Base-by-base conservation (phyloP, 2,888 invertebrate species). In the Lapara coniferarum region DNA sequence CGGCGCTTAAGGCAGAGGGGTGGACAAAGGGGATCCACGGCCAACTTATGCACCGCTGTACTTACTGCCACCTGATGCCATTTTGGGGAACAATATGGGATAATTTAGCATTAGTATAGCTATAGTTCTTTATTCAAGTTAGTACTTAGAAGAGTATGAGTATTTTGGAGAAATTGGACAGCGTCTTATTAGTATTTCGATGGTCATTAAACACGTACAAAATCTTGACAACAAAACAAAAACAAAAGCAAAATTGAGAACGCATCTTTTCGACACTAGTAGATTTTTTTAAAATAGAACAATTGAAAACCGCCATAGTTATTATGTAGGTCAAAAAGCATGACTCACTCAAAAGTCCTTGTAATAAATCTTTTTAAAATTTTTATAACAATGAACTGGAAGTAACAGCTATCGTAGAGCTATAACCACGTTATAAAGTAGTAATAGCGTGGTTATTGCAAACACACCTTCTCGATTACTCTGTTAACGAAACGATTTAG, bases 21-120 rank as follows among this genome's bases (percentile, higher is more conserved):
- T 51, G 63, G 13, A 53, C 37, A 59, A 59, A 46, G 59, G 44
- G 59, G 90, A 90, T 89, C 89, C 89, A 89, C 83, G 87, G 10
- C 86, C 87, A 83, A 78, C 80, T 85, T 87, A 85, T 73, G 70
- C 74, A 69, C 79, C 71, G 80, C 85, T 85, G 53, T 53, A n/a
- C 14, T 84, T 85, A 85, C 83, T 80, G 83, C 81, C 89, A 87
- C 86, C 88, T 90, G 87, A 85, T 82, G 80, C 83, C 79, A 76
- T 78, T 80, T 79, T 83, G 79, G 76, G 76, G 74, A 74, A 75
- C 72, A 76, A 75, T 79, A 81, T 77, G 16, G 16, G 8, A 6
- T 37, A 37, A 14, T n/a, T 13, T 7, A 52, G 37, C 37, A 6
- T 2, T 37, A 8, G 37, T 37, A 8, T 37, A 37, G 37, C 37